Evolutionary conservation across 1,140 invertebrate genomes (phyloP).

Genomic region (Heliconius hermathena): DNA sequence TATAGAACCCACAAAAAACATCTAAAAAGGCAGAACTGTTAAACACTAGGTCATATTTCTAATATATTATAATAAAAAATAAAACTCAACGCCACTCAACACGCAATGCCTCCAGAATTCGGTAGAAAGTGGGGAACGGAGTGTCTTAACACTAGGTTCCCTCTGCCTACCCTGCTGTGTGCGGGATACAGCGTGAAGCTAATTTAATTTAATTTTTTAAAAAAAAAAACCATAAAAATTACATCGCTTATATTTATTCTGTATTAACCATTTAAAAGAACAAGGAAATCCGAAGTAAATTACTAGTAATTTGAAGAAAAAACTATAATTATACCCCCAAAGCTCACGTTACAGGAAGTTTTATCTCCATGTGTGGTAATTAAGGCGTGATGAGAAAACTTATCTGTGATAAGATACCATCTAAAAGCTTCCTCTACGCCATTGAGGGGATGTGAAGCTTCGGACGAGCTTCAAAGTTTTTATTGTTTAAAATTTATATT

Average conservation of each 20-base stretch:
- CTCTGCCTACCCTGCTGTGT: too few species aligned
- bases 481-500: background rate
- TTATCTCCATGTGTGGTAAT: constrained; percentile 17
- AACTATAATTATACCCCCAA: constrained; percentile 2
- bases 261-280: background rate
- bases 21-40: background rate
- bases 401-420: constrained; percentile 15
- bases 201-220: too few species aligned
- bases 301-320: background rate
- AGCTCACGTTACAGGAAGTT: constrained; percentile 11
- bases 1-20: background rate
- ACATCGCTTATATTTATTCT: background rate
- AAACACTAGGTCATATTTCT: background rate
- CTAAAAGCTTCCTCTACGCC: constrained; percentile 4
- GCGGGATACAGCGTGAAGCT: too few species aligned
- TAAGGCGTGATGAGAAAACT: constrained; percentile 25
- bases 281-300: background rate
- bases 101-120: too few species aligned
- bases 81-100: too few species aligned
- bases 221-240: background rate
- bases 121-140: too few species aligned
- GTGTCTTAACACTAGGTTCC: too few species aligned
- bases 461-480: background rate
- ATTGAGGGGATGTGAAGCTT: background rate
- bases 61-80: too few species aligned